Base-by-base conservation (phyloP, 2,113 vertebrate species). In the Calyptomena viridis region DNA sequence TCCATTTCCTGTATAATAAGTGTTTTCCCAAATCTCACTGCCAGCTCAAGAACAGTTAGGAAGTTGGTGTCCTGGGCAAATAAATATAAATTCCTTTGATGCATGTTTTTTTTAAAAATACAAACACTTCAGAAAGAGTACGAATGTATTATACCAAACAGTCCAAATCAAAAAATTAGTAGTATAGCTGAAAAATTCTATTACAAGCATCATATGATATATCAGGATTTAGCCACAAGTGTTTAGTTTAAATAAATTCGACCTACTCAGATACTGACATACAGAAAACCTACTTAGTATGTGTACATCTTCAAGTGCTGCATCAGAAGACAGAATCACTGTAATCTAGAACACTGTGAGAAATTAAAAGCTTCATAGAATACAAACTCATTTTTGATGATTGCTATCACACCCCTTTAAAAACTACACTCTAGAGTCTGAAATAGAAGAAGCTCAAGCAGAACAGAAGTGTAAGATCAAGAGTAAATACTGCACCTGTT, bases 1-100 rank as follows among this genome's bases (percentile, higher is more conserved):
- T 99, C 99, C 98, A 99, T 98, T 97, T 99, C 99, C 96, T 99
- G 99, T 93, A 99, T 98, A 95, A 99, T 98, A 80, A 99, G 98
- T 1, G 99, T 99, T 97, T 99, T 99, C 50, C 99, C 99, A 97
- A 99, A 99, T 95, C 99, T 98, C 75, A 99, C 99, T 11, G 99
- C 99, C 85, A 99, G 95, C 92, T 99, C 99, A 90, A 99, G 97
- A 62, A 98, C 96, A 8, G 99, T 99, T 93, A 99, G 98, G 93
- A 99, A 99, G 97, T 99, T 99, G 68, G 94, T 95, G 82, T 99
- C 99, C 99, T 99, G 80, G 42, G 20, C 25, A 94, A 96, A 87
- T 5, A 91, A 95, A 94, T 95, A 80, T 14, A 84, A 74, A 46
- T 71, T 53, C 21, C 8, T 72, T 72, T 73, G 87, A 93, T 53